Percentiles rank a stretch among this genome's conserved stretches.
Evolutionary conservation across 2,888 invertebrate genomes (phyloP).

Genomic region (Agrochola litura): DNA sequence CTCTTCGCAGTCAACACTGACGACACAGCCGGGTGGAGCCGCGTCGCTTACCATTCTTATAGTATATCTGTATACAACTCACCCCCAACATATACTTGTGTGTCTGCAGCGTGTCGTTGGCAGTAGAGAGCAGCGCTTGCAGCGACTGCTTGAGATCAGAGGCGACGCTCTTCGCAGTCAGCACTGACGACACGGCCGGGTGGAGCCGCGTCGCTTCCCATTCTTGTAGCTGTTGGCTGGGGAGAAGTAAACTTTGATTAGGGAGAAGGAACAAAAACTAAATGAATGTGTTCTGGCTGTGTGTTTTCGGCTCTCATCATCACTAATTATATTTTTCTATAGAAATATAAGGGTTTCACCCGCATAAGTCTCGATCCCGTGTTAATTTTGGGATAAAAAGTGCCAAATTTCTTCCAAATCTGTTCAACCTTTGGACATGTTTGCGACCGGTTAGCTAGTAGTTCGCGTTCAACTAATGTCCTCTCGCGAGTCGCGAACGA

Average conservation of each 20-base stretch:
- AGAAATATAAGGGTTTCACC: no score
- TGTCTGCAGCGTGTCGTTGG: conserved; percentile 89
- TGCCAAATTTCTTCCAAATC: no score
- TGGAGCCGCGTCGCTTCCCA: conserved; percentile 90
- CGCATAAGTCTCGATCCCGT: no score
- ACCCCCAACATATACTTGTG: conserved; percentile 90
- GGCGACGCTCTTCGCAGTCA: conserved; percentile 86
- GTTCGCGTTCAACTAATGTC: no score
- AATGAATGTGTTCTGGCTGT: no score
- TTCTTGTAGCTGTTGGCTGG: conserved; percentile 92
- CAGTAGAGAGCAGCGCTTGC: conserved; percentile 88
- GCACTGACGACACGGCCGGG: conserved; percentile 89
- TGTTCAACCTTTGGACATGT: no score
- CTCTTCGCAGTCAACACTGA: conserved; percentile 87
- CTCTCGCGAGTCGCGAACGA: no score
- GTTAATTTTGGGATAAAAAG: no score
- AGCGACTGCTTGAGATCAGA: conserved; percentile 91
- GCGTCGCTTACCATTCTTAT: conserved; percentile 73
- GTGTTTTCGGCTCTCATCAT: no score
- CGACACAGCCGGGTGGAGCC: conserved; percentile 90
- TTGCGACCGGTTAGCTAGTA: no score
- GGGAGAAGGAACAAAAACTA: not conserved
- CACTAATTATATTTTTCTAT: no score
- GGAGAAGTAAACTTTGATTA: not conserved
- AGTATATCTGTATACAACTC: no score